A percentile compares a stretch with the other conserved stretches of the same genome.
Conservation (phyloP, 2,113 vertebrate species). For the Azemiops feae region DNA sequence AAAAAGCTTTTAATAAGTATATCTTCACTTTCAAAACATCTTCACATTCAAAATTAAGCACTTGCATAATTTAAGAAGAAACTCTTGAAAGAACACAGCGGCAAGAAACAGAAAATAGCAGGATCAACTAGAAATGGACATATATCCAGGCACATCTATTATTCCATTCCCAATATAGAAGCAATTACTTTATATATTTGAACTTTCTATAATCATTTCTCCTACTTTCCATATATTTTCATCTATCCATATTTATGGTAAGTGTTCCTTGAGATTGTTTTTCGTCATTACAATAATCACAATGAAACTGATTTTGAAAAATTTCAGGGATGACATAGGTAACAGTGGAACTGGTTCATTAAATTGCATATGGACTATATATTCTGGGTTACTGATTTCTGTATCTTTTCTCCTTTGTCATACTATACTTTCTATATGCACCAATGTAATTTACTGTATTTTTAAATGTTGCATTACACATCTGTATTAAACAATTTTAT, state of each 20-base stretch:
- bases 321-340: neutral
- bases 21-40: conserved; percentile 13
- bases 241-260: neutral
- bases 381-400: neutral
- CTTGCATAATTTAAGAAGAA: neutral
- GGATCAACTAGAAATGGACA: neutral
- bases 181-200: neutral
- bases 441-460: neutral
- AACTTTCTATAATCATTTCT: neutral
- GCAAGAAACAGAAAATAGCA: neutral
- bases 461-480: neutral
- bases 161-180: neutral
- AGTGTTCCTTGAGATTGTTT: neutral
- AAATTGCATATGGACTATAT: neutral
- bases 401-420: neutral
- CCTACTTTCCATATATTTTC: neutral
- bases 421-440: neutral
- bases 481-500: neutral
- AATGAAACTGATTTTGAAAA: neutral
- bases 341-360: neutral
- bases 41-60: conserved; percentile 7
- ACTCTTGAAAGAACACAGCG: neutral
- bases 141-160: neutral
- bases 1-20: neutral
- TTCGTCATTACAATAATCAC: neutral